phyloP scores from a whole-genome alignment of 2,888 invertebrate genomes.

The Hydropsyche betteni region DNA sequence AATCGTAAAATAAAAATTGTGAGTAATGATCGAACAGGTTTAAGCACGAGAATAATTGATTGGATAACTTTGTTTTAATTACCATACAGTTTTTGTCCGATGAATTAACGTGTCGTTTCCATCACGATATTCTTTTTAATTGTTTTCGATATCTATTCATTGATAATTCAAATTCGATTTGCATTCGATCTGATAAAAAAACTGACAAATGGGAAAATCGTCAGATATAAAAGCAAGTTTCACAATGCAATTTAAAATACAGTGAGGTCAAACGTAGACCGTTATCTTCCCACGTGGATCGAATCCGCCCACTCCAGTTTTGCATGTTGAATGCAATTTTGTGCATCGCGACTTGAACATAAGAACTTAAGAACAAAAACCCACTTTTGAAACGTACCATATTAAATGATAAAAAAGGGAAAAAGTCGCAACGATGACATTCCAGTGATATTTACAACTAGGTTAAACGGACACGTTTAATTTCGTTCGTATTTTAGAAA shows the following conservation, averaged over 20 bases:
- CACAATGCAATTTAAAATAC: constrained; percentile 3
- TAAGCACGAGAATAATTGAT: no score
- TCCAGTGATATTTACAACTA: constrained; percentile 27
- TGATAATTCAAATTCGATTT: constrained; percentile 4
- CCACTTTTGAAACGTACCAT: neutral
- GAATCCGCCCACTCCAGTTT: constrained; percentile 5
- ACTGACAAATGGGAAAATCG: neutral
- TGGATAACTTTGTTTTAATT: no score
- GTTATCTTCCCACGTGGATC: constrained; percentile 28
- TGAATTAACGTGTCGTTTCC: no score
- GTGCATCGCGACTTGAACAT: neutral
- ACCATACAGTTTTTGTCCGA: no score
- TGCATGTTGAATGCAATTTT: constrained; percentile 13
- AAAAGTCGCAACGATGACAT: constrained; percentile 8
- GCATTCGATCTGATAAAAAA: neutral
- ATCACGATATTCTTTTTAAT: neutral
- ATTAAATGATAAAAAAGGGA: neutral
- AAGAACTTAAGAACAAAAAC: neutral
- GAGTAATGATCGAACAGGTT: no score
- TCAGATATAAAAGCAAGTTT: neutral
- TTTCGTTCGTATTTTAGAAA: no score
- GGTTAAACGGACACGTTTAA: constrained; percentile 1
- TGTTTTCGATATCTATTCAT: neutral
- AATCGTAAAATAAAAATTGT: neutral
- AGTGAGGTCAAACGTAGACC: neutral